phyloP scores from a whole-genome alignment of 2,888 invertebrate species.

The Dicyrtoma fusca region DNA sequence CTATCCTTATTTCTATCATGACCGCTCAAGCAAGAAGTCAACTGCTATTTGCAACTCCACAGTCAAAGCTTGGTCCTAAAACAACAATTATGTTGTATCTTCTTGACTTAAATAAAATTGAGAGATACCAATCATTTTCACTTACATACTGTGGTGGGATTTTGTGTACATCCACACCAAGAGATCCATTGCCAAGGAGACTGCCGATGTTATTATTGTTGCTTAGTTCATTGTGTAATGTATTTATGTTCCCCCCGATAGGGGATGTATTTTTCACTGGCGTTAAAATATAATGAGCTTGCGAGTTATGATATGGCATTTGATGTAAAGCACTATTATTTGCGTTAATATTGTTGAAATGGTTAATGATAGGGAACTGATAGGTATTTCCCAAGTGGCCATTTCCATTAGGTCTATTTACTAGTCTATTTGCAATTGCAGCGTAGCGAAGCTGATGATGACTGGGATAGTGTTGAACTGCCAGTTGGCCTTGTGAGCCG shows the following conservation, averaged over 20 bases:
- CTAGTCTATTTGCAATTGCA: conserved; percentile 40
- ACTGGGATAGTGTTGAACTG: conserved; percentile 36
- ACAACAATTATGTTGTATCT: too few species aligned
- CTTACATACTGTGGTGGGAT: conserved; percentile 8
- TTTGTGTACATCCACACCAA: background rate
- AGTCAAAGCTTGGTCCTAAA: too few species aligned
- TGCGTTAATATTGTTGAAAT: conserved; percentile 27
- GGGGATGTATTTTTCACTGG: too few species aligned
- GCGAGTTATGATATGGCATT: background rate
- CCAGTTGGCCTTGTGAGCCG: background rate
- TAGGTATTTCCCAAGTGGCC: background rate
- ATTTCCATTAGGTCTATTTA: conserved; percentile 29
- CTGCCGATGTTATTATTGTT: conserved; percentile 21
- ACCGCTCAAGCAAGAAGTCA: too few species aligned
- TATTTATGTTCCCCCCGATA: conserved; percentile 15
- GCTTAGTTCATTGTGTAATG: conserved; percentile 13
- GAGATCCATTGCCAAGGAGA: background rate
- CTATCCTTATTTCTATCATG: too few species aligned
- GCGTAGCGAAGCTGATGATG: conserved; percentile 41
- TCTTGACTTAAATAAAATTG: too few species aligned
- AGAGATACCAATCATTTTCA: background rate
- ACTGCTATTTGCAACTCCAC: too few species aligned
- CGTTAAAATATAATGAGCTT: conserved; percentile 3
- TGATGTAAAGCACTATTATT: conserved; percentile 21
- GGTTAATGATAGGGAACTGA: conserved; percentile 13